Base-by-base conservation (phyloP, 2,797 vertebrate species). In the Tadarida brasiliensis region DNA sequence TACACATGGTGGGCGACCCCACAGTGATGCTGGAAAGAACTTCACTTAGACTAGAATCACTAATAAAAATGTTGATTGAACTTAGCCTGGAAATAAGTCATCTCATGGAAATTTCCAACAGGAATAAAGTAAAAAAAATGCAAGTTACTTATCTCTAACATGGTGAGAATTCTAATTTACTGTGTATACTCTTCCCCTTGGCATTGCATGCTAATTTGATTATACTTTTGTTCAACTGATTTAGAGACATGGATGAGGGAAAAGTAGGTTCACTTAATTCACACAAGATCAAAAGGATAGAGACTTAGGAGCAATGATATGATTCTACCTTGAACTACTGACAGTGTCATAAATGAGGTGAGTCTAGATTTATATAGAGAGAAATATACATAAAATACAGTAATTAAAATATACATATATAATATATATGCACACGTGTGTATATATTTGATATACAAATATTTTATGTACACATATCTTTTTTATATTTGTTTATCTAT, bases 191-290 rank as follows among this genome's bases (percentile, higher is more conserved):
- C n/a, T 71, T 96, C 33, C 84, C 81, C 51, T 70, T 97, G 76
- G 67, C 24, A 87, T 26, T 56, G 59, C 11, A 84, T 33, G 49
- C 59, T 94, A 84, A 97, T 91, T 93, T 96, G 92, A 92, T 94
- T 89, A 89, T 77, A 67, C 12, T 57, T 96, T 92, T 91, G 47
- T 87, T 93, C 78, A 91, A 39, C 68, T 9, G 30, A 84, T 67
- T 91, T 96, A 83, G 74, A 89, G 76, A 89, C 61, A 85, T 0
- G 12, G 94, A 84, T 96, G 76, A 90, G 63, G 91, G 74, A 82
- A 94, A 96, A 90, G 28, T 33, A 90, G 24, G 65, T 63, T 93
- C 83, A 84, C 57, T 95, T 94, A 93, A 94, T 93, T 96, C 96
- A 39, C 56, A 84, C 54, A 87, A 76, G 93, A 94, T 95, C 78